A percentile compares a stretch with the other conserved stretches of the same genome.
These are phyloP conservation scores for Poeciliopsis occidentalis DNA, from an alignment of 2,113 vertebrate genomes.

Conservation along the genomic window DNA sequence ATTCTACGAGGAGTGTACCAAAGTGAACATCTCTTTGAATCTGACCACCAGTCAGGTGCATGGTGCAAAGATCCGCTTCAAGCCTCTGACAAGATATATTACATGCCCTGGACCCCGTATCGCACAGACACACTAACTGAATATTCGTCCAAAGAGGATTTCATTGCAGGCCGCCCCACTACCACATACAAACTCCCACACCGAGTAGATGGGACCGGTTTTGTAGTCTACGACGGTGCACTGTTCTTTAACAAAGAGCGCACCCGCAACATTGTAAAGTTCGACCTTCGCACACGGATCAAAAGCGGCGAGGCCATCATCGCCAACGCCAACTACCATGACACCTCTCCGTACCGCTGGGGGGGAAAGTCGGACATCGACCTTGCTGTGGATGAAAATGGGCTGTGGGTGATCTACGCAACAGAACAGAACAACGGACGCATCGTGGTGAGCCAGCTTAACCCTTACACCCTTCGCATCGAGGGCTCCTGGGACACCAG, in stretches of 20 bases:
- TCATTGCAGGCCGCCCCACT: constrained; percentile 95
- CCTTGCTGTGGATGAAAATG: constrained; percentile 90
- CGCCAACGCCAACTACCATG: constrained; percentile 86
- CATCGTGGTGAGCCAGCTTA: constrained; percentile 93
- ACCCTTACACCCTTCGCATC: constrained; percentile 89
- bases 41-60: constrained; percentile 96
- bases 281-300: constrained; percentile 94
- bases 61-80: constrained; percentile 99
- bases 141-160: constrained; percentile 98
- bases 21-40: constrained; percentile 97
- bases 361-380: constrained; percentile 90
- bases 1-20: constrained; percentile 96
- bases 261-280: constrained; percentile 99
- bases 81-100: constrained; percentile 98
- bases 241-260: constrained; percentile 99
- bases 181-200: constrained; percentile 98
- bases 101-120: constrained; percentile 99
- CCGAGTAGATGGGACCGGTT: constrained; percentile 95
- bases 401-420: constrained; percentile 98
- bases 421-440: constrained; percentile 89
- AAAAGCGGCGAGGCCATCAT: constrained; percentile 99
- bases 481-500: constrained; percentile 89
- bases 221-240: constrained; percentile 96
- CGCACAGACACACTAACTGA: constrained; percentile 95
- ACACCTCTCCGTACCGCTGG: constrained; percentile 91